A percentile compares a stretch with the other conserved stretches of the same genome.
phyloP scores from a whole-genome alignment of 2,888 invertebrate genomes.

The Dorcus hopei region DNA sequence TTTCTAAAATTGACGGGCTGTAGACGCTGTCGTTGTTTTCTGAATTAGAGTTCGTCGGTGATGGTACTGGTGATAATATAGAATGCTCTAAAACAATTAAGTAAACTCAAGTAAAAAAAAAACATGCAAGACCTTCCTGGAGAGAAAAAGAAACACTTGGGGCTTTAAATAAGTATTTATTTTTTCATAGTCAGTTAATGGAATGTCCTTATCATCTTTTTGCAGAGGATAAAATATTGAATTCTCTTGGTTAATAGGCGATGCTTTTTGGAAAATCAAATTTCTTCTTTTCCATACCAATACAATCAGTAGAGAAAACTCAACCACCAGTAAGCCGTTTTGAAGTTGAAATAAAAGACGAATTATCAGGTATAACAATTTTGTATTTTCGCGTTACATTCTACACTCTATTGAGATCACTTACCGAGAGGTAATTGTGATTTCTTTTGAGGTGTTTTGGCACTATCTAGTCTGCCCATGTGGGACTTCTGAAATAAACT shows the following conservation, averaged over 20 bases:
- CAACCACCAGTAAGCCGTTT: neutral
- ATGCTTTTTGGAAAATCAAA: too few relatives aligned
- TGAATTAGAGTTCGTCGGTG: conserved; percentile 15
- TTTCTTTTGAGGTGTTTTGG: conserved; percentile 20
- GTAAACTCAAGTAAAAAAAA: neutral
- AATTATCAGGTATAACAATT: neutral
- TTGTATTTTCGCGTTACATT: neutral
- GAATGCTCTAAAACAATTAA: conserved; percentile 20
- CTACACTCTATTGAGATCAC: too few relatives aligned
- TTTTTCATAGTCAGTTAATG: too few relatives aligned
- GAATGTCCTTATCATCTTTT: too few relatives aligned
- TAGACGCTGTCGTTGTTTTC: conserved; percentile 22
- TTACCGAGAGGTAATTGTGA: conserved; percentile 15
- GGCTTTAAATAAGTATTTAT: too few relatives aligned
- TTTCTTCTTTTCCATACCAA: neutral
- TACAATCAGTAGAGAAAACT: neutral
- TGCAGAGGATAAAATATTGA: too few relatives aligned
- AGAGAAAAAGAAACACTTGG: too few relatives aligned
- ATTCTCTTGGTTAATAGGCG: too few relatives aligned
- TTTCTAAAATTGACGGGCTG: conserved; percentile 29
- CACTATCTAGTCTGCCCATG: conserved; percentile 39
- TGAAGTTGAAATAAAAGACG: neutral
- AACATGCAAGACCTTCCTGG: too few relatives aligned
- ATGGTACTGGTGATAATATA: conserved; percentile 25
- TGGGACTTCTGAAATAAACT: conserved; percentile 39